Base-by-base conservation (phyloP, 2,113 vertebrate species). In the Mormoops blainvillei region DNA sequence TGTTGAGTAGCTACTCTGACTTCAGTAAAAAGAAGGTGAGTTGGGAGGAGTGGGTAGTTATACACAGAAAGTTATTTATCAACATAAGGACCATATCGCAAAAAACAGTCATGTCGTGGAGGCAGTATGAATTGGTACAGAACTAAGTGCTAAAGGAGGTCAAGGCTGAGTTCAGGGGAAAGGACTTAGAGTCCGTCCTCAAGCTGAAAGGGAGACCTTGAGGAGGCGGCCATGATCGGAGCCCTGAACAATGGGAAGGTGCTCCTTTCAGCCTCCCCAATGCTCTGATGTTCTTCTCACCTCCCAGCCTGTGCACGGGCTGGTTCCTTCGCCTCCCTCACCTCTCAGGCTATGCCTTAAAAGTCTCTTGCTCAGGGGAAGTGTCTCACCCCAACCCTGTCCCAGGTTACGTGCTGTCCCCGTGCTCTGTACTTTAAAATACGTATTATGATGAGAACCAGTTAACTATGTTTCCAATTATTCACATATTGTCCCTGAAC, bases 21-120 rank as follows among this genome's bases (percentile, higher is more conserved):
- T 77, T 95, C 26, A 94, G 92, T 12, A 41, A 74, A 89, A 74
- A 76, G 70, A 80, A 88, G 77, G 48, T 8, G 61, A 38, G 28
- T 11, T 16, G 73, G 70, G 87, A 81, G 38, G n/a, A 48, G 36
- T 9, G 24, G 61, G 36, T 6, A 81, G 26, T 5, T 20, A 43
- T 36, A 58, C 24, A 56, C 0, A 77, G 31, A 20, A 71, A n/a
- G 36, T 50, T 52, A 83, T 50, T 68, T 70, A 28, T 76, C 65
- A 84, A 50, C 80, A n/a, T 5, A 7, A 50, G 87, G 19, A 70
- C 41, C 73, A 11, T 2, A 8, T 0, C n/a, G 38, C 0, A 41
- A 61, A 61, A 56, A 36, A 50, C 5, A 28, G 52, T 1, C 84
- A 36, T 61, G 4, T 61, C 58, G n/a, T n/a, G 14, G 33, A 22